A percentile compares a stretch with the other conserved stretches of the same genome.
These are phyloP conservation scores for Synodontis membranacea DNA, from an alignment of 2,113 vertebrate species.

Conservation along the genomic window DNA sequence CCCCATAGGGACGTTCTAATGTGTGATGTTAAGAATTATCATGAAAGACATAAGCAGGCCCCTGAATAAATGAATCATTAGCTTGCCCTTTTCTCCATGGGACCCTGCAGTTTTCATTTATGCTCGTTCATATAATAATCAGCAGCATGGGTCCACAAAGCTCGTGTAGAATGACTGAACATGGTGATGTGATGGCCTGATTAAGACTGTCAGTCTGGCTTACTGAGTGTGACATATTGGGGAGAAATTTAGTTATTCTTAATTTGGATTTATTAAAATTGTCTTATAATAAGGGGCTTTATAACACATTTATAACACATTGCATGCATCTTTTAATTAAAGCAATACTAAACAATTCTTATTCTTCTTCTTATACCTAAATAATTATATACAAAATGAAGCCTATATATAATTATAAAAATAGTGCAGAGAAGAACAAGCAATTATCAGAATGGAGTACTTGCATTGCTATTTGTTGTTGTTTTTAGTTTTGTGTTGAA, in stretches of 20 bases:
- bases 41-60: constrained; percentile 63
- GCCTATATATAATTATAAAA: too few species aligned
- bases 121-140: constrained; percentile 38
- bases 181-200: constrained; percentile 1
- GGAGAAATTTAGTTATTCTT: background rate
- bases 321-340: background rate
- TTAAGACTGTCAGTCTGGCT: background rate
- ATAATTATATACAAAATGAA: too few species aligned
- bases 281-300: background rate
- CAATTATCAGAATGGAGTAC: background rate
- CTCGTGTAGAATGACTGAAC: constrained; percentile 12
- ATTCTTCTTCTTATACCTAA: too few species aligned
- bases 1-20: constrained; percentile 61
- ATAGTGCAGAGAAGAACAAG: background rate
- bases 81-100: constrained; percentile 37
- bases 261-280: background rate
- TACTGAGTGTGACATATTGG: background rate
- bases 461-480: background rate
- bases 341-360: background rate
- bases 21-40: constrained; percentile 72
- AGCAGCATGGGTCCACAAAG: constrained; percentile 16
- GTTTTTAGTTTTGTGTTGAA: background rate
- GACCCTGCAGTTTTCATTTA: constrained; percentile 34
- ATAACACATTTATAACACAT: background rate
- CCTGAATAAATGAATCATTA: constrained; percentile 61